Evolutionary conservation across 35 echinoderm and acorn worm genomes (phyloP), one percentile per base, ranked within the genome.

Genomic region (Ptychodera flava): DNA sequence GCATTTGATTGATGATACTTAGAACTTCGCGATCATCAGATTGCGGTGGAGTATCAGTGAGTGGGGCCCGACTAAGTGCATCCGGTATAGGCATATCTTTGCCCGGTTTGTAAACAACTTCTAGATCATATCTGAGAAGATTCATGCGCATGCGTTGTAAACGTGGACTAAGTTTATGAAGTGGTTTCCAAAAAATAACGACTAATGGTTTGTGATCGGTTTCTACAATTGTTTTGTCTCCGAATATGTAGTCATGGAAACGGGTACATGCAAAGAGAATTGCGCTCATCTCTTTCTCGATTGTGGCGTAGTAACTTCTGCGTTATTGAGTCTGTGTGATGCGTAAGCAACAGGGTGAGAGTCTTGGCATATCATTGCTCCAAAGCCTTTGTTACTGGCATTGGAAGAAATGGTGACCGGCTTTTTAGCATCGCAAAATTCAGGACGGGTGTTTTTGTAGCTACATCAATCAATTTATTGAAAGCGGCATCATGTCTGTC

Each of bases 181-280:
- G 77, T 16, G 89, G 93, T 53, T 94, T 94, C 31, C 76, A 16
- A 28, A 94, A 91, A 29, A 94, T 84, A 35, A 85, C 85, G 0
- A 92, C 85, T 36, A 95, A 35, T 27, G 90, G 93, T 38, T 88
- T 87, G 81, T 94, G 89, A 84, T 91, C 93, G 35, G 89, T 95
- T 53, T 77, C 77, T 1, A 90, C 84, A 15, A 16, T 93, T 16
- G 83, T 45, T 28, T 86, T 77, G 38, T 79, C 78, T 31, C 91
- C 83, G 29, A 84, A 89, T 28, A 92, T 76, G 76, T 89, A 89
- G 27, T 82, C 64, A 52, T 92, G 86, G 36, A 88, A 92, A 37
- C 87, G 87, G 1, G 32, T 78, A 36, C 77, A 93, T 0, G 76
- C 84, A 86, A 86, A 89, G 0, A 45, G 78, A 32, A 89, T 89